phyloP scores from a whole-genome alignment of 1,140 invertebrate genomes.

The Drosophila parvula region DNA sequence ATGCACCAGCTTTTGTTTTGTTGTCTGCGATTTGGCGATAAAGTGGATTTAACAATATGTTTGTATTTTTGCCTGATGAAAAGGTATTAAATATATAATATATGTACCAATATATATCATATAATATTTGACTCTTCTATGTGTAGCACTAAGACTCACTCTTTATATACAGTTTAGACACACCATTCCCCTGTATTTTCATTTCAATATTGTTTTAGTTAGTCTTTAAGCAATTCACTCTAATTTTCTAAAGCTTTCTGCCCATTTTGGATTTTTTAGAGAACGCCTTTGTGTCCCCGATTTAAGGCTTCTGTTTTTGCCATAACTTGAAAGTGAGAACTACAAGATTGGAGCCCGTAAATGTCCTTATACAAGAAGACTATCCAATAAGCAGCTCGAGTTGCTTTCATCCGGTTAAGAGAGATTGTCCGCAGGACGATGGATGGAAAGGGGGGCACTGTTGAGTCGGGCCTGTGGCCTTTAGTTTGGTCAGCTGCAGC shows the following conservation, averaged over 20 bases:
- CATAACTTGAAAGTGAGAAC: constrained; percentile 43
- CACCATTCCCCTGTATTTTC: too few species aligned
- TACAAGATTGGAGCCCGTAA: constrained; percentile 30
- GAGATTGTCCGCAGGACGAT: constrained; percentile 10
- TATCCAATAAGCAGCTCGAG: constrained; percentile 69
- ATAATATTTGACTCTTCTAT: too few species aligned
- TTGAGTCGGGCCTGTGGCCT: constrained; percentile 33
- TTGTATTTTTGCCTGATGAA: neutral
- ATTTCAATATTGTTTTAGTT: too few species aligned
- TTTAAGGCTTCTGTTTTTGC: constrained; percentile 4
- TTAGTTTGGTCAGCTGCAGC: constrained; percentile 64
- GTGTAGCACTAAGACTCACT: too few species aligned
- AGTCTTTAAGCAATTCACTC: too few species aligned
- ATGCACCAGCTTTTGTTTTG: constrained; percentile 26
- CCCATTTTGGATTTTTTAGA: too few species aligned
- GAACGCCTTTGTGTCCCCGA: neutral
- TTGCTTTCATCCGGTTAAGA: constrained; percentile 48
- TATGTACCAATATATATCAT: too few species aligned
- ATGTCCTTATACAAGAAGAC: constrained; percentile 8
- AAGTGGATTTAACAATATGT: constrained; percentile 1
- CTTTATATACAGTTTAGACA: too few species aligned
- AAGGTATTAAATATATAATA: too few species aligned
- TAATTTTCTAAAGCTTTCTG: too few species aligned
- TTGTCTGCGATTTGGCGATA: constrained; percentile 19
- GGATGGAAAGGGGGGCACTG: neutral